Evolutionary conservation across 2,888 invertebrate species (phyloP).

Genomic region (Atherix ibis): DNA sequence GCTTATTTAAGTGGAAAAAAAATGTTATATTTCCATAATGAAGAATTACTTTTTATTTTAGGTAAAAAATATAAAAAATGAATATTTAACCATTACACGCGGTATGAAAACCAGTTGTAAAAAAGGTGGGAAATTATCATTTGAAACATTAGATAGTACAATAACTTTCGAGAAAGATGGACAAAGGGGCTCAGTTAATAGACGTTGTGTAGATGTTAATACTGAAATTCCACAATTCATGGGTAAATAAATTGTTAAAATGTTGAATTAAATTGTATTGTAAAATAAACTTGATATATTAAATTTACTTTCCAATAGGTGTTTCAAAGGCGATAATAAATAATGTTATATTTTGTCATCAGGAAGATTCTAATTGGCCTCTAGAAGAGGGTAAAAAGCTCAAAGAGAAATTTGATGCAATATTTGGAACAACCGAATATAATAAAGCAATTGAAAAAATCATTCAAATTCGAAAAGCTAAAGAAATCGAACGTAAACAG

Average conservation of each 20-base stretch:
- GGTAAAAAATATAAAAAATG: slow-evolving; percentile 40
- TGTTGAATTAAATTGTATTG: not conserved
- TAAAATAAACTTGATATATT: not conserved
- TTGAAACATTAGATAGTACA: slow-evolving; percentile 51
- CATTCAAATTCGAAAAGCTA: slow-evolving; percentile 49
- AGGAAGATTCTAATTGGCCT: slow-evolving; percentile 96
- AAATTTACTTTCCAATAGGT: slow-evolving; percentile 25
- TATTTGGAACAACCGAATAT: slow-evolving; percentile 88
- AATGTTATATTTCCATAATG: too few species aligned
- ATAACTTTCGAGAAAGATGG: slow-evolving; percentile 38
- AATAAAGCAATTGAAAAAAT: slow-evolving; percentile 74
- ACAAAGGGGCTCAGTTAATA: slow-evolving; percentile 41
- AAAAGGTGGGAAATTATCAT: slow-evolving; percentile 38
- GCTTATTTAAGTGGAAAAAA: too few species aligned
- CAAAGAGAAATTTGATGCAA: slow-evolving; percentile 93
- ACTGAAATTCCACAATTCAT: slow-evolving; percentile 50
- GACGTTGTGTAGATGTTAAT: slow-evolving; percentile 57
- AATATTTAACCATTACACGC: slow-evolving; percentile 47
- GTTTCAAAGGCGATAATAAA: slow-evolving; percentile 90
- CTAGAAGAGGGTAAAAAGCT: slow-evolving; percentile 83
- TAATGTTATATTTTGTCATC: slow-evolving; percentile 96
- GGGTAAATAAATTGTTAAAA: slow-evolving; percentile 15
- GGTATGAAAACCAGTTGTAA: slow-evolving; percentile 48
- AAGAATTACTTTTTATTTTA: too few species aligned
- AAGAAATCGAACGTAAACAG: slow-evolving; percentile 35